Conservation (phyloP, 1,140 invertebrate species). For the Drosophila tsacasi region DNA sequence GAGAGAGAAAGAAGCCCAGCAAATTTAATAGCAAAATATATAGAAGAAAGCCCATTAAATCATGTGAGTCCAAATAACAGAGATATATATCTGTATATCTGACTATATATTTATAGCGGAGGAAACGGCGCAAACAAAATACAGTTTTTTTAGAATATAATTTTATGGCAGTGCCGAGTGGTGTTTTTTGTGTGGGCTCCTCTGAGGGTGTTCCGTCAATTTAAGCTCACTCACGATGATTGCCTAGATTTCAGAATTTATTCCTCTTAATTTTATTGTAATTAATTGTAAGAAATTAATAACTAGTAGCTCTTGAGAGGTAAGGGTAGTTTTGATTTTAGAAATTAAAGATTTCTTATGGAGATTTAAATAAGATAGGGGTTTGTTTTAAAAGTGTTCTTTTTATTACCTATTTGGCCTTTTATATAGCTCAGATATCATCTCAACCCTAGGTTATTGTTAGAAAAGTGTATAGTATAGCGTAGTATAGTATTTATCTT, state of each 20-base stretch:
- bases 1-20: slow-evolving; percentile 12
- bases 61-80: slow-evolving; percentile 48
- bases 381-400: no score
- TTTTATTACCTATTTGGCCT: not conserved
- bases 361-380: not conserved
- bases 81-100: slow-evolving; percentile 15
- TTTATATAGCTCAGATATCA: not conserved
- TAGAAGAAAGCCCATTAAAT: slow-evolving; percentile 53
- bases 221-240: slow-evolving; percentile 28
- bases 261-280: not conserved
- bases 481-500: not conserved
- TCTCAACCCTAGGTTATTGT: not conserved
- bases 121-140: slow-evolving; percentile 2
- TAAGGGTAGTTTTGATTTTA: not conserved
- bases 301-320: not conserved
- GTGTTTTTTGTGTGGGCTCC: slow-evolving; percentile 36
- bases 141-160: slow-evolving; percentile 27
- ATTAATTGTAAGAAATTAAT: not conserved
- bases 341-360: not conserved
- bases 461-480: not conserved
- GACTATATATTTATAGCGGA: slow-evolving; percentile 2
- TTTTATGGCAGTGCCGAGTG: slow-evolving; percentile 26
- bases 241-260: slow-evolving; percentile 1
- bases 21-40: slow-evolving; percentile 40
- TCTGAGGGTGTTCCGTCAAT: slow-evolving; percentile 23